Conservation (phyloP, 2,113 vertebrate genomes). For the Chionis minor region DNA sequence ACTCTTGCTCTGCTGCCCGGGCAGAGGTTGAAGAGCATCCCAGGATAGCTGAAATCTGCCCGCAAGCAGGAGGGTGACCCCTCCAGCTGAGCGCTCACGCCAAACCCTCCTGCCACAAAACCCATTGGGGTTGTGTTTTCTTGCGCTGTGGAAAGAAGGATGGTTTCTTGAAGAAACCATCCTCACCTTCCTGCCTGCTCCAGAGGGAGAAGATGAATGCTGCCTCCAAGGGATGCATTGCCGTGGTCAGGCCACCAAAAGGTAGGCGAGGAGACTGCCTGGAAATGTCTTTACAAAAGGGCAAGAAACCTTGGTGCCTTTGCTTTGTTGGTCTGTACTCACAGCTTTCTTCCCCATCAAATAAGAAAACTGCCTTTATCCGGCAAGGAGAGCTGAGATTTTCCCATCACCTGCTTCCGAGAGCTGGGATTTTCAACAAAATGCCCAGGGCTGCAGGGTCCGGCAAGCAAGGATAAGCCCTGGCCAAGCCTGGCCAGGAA, state of each 20-base stretch:
- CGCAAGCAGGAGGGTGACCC: not conserved
- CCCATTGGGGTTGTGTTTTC: not conserved
- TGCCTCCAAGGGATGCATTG: not conserved
- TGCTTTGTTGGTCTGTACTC: not conserved
- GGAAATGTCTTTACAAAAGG: not conserved
- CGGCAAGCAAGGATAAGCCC: not conserved
- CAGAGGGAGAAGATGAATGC: not conserved
- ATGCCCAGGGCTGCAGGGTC: not conserved
- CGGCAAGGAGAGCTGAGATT: not conserved
- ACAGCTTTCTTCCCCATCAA: not conserved
- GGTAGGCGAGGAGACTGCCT: too few species aligned
- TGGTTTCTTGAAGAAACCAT: too few species aligned
- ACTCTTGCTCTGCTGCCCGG: not conserved
- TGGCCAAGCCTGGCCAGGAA: not conserved
- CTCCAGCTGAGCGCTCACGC: not conserved
- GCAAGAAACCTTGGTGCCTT: not conserved
- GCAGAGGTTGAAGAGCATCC: not conserved
- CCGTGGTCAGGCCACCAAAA: not conserved
- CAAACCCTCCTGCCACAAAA: not conserved
- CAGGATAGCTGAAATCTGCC: not conserved
- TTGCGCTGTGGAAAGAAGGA: too few species aligned
- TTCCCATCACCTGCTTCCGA: not conserved
- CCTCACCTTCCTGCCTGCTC: not conserved
- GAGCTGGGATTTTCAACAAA: not conserved
- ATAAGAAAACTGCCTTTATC: not conserved